phyloP scores from a whole-genome alignment of 2,113 vertebrate genomes.

The Pampusana beccarii region DNA sequence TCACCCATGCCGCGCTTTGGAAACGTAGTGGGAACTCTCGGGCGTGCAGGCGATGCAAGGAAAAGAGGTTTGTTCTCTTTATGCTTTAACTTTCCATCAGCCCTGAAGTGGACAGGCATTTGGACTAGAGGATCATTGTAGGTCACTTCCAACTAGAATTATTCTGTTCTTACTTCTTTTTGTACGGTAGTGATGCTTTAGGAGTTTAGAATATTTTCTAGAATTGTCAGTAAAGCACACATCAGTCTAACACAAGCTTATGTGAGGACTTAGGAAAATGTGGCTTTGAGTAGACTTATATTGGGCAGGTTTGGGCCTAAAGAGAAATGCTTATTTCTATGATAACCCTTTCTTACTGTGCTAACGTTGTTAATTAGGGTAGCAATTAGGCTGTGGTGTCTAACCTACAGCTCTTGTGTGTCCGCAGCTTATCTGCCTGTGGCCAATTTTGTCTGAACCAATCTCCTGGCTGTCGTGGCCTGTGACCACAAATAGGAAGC shows the following conservation, averaged over 20 bases:
- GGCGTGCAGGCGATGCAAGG: accelerated
- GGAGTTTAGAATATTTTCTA: neutral
- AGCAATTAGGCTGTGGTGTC: neutral
- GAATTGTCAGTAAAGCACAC: neutral
- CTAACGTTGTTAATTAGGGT: neutral
- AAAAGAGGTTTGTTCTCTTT: neutral
- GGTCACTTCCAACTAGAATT: neutral
- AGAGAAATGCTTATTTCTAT: neutral
- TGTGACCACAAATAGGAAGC: neutral
- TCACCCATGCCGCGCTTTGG: neutral
- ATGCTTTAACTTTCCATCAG: neutral
- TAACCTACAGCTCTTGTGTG: neutral
- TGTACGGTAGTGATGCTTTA: neutral
- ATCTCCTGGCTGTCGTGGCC: neutral
- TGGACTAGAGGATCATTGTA: neutral
- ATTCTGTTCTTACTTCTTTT: accelerated
- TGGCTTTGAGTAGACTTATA: neutral
- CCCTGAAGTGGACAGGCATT: neutral
- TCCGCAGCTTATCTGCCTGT: neutral
- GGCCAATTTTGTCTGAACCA: neutral
- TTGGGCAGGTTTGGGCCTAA: neutral
- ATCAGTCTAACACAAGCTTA: neutral
- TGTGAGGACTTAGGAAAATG: neutral
- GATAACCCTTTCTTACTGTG: neutral
- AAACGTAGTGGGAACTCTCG: neutral